phyloP scores from a whole-genome alignment of 2,888 invertebrate genomes.

The Andrena trimmerana region DNA sequence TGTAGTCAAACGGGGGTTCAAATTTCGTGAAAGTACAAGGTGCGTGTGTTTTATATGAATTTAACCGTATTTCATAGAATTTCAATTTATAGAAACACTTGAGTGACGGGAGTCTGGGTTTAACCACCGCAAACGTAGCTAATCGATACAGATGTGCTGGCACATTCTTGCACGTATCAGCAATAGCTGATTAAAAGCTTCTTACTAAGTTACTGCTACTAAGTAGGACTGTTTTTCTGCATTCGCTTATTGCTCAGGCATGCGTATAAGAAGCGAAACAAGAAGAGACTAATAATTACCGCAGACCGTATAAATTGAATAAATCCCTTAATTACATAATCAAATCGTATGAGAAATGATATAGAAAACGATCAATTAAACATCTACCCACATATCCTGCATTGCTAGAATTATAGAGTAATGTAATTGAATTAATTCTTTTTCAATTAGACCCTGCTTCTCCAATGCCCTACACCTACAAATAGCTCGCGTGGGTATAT shows the following conservation, averaged over 20 bases:
- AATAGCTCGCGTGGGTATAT: background rate
- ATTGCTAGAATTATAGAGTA: background rate
- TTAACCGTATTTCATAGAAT: background rate
- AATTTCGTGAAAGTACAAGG: background rate
- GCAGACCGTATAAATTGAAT: background rate
- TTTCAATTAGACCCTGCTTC: background rate
- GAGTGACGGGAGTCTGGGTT: background rate
- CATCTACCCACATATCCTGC: background rate
- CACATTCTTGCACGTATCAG: slow-evolving; percentile 24
- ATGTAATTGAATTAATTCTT: background rate
- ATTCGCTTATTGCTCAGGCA: background rate
- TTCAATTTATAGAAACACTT: background rate
- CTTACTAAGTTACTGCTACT: background rate
- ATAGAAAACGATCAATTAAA: background rate
- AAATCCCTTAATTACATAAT: background rate
- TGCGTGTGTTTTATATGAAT: background rate
- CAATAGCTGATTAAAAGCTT: slow-evolving; percentile 12
- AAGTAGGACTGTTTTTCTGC: background rate
- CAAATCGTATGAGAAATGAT: background rate
- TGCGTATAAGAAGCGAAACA: background rate
- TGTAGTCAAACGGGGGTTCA: too few species aligned
- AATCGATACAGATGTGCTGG: slow-evolving; percentile 11
- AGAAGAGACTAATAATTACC: slow-evolving; percentile 11
- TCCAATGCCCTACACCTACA: background rate
- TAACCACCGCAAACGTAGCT: background rate